A percentile compares a stretch with the other conserved stretches of the same genome.
Evolutionary conservation across 2,888 invertebrate species (phyloP).

Genomic region (Himalopsyche tibetana): DNA sequence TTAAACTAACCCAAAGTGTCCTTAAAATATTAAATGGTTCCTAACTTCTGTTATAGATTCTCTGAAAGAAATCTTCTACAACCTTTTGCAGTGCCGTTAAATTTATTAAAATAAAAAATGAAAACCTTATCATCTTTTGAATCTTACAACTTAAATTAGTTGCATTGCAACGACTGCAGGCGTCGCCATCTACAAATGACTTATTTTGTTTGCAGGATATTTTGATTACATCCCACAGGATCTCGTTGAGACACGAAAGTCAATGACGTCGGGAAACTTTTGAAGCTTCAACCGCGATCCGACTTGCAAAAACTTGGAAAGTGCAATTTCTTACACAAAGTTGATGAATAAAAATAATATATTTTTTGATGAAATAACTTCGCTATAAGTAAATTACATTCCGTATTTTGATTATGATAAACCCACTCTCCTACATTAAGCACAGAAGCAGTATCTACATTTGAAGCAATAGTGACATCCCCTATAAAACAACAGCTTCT

Average conservation of each 20-base stretch:
- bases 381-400: background rate
- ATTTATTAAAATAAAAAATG: too few relatives aligned
- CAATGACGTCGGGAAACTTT: background rate
- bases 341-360: background rate
- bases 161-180: background rate
- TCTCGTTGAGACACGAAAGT: background rate
- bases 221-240: conserved; percentile 2
- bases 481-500: too few relatives aligned
- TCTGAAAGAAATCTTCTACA: too few relatives aligned
- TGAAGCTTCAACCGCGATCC: too few relatives aligned
- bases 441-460: too few relatives aligned
- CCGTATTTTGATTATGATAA: background rate
- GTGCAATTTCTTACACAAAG: background rate
- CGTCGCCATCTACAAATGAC: background rate
- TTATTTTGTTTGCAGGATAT: background rate
- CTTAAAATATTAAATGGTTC: too few relatives aligned
- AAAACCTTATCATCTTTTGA: background rate
- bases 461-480: too few relatives aligned
- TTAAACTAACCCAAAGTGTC: too few relatives aligned
- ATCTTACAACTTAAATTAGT: conserved; percentile 1
- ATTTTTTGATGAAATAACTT: background rate
- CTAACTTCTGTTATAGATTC: too few relatives aligned
- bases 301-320: background rate
- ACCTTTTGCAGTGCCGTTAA: too few relatives aligned
- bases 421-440: too few relatives aligned